A percentile compares a stretch with the other conserved stretches of the same genome.
These are phyloP conservation scores for Pholis gunnellus DNA, from an alignment of 2,113 vertebrate genomes.

Conservation along the genomic window DNA sequence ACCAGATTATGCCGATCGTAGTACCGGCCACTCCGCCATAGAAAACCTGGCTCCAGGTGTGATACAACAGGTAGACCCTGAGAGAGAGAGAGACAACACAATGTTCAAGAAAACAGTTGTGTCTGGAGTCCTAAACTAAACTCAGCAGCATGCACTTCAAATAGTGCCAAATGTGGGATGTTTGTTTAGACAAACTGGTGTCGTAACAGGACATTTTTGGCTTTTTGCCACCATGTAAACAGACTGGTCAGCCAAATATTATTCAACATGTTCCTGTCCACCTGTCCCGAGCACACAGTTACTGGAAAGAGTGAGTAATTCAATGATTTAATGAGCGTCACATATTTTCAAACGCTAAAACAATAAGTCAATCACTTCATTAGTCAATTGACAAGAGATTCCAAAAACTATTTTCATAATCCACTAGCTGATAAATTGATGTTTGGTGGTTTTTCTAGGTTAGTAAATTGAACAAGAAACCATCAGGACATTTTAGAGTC, in stretches of 20 bases:
- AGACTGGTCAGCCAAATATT: neutral
- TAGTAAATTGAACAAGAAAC: neutral
- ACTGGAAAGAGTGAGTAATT: neutral
- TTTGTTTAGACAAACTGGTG: neutral
- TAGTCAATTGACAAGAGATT: neutral
- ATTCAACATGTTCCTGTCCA: neutral
- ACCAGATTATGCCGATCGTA: slow-evolving; percentile 93
- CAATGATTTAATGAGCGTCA: neutral
- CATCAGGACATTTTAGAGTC: no score
- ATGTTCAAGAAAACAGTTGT: neutral
- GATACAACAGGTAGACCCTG: slow-evolving; percentile 98
- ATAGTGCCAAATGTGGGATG: neutral
- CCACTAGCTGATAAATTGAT: neutral
- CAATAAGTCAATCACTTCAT: neutral
- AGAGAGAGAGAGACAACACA: neutral
- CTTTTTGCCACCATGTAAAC: neutral
- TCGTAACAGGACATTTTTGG: neutral
- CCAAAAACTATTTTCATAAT: neutral
- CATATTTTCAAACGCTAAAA: no score
- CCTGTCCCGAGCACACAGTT: neutral
- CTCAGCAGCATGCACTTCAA: neutral
- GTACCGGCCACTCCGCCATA: slow-evolving; percentile 92
- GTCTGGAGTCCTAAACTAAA: neutral
- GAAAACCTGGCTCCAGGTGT: slow-evolving; percentile 97
- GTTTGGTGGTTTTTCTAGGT: neutral